Percentiles rank a stretch among this genome's conserved stretches.
phyloP scores from a whole-genome alignment of 1,140 invertebrate genomes.

The Streblospio benedicti region DNA sequence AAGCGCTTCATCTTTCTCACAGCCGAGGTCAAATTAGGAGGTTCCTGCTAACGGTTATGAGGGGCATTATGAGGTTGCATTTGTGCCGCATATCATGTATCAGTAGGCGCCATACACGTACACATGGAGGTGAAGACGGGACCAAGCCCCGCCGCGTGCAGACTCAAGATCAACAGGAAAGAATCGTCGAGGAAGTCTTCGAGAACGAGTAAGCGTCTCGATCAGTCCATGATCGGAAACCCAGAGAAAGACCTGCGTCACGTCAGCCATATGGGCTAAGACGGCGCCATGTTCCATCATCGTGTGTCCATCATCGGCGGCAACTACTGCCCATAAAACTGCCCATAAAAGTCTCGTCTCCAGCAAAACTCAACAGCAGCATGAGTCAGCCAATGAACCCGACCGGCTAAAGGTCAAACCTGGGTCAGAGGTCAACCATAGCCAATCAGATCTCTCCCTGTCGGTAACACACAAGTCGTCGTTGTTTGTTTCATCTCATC shows the following conservation, averaged over 20 bases:
- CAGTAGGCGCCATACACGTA: too few relatives aligned
- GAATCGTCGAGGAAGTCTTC: conserved; percentile 8
- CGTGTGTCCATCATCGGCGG: conserved; percentile 62
- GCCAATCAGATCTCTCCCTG: conserved; percentile 27
- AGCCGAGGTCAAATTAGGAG: too few relatives aligned
- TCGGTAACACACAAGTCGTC: neutral
- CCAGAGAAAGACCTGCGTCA: conserved; percentile 95
- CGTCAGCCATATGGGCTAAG: conserved; percentile 90
- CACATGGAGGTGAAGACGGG: conserved; percentile 5
- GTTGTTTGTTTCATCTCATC: neutral
- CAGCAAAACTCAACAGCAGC: neutral
- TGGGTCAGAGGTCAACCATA: conserved; percentile 14
- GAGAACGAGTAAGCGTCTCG: neutral
- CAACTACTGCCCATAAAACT: conserved; percentile 44
- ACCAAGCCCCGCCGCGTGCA: too few relatives aligned
- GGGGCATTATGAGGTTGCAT: too few relatives aligned
- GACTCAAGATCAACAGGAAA: conserved; percentile 3
- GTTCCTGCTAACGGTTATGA: too few relatives aligned
- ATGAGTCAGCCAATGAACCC: neutral
- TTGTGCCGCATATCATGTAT: too few relatives aligned
- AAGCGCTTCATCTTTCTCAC: too few relatives aligned
- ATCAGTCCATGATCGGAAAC: conserved; percentile 80
- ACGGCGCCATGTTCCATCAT: conserved; percentile 93
- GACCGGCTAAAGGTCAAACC: neutral
- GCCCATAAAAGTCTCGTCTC: conserved; percentile 26